phyloP scores from a whole-genome alignment of 2,888 invertebrate genomes.

The Amphimallon solstitiale region DNA sequence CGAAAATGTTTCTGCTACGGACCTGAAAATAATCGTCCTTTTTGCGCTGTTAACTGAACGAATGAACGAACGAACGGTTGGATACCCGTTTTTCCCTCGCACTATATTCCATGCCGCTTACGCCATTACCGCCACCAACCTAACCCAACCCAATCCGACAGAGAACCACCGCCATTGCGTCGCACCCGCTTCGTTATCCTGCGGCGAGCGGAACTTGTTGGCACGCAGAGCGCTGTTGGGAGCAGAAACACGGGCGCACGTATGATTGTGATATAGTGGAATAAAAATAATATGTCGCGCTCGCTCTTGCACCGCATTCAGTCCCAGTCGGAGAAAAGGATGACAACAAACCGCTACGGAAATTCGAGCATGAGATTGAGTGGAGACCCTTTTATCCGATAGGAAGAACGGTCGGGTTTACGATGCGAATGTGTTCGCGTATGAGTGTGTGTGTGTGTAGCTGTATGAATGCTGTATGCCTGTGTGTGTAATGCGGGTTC shows the following conservation, averaged over 20 bases:
- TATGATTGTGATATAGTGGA: slow-evolving; percentile 50
- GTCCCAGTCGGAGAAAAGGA: slow-evolving; percentile 8
- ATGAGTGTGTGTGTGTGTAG: slow-evolving; percentile 8
- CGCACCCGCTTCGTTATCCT: slow-evolving; percentile 45
- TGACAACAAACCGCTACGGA: slow-evolving; percentile 34
- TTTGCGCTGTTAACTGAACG: slow-evolving; percentile 35
- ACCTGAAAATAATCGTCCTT: slow-evolving; percentile 32
- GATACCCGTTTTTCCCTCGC: slow-evolving; percentile 34
- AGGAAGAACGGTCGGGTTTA: slow-evolving; percentile 36
- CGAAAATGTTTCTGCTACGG: slow-evolving; percentile 13
- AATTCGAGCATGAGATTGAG: slow-evolving; percentile 39
- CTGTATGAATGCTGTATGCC: background rate
- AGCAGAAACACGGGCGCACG: slow-evolving; percentile 48
- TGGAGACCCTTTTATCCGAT: slow-evolving; percentile 37
- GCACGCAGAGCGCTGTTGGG: slow-evolving; percentile 49
- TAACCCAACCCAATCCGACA: slow-evolving; percentile 28
- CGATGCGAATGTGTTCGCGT: slow-evolving; percentile 27
- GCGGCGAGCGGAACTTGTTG: slow-evolving; percentile 49
- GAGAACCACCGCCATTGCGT: slow-evolving; percentile 21
- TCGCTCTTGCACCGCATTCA: slow-evolving; percentile 23
- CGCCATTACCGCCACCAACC: slow-evolving; percentile 33
- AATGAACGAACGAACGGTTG: slow-evolving; percentile 27
- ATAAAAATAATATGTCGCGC: slow-evolving; percentile 45
- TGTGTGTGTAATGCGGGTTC: slow-evolving; percentile 17
- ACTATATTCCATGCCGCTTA: slow-evolving; percentile 34